Conservation (phyloP, 2,888 invertebrate species). For the Pheosia gnoma region DNA sequence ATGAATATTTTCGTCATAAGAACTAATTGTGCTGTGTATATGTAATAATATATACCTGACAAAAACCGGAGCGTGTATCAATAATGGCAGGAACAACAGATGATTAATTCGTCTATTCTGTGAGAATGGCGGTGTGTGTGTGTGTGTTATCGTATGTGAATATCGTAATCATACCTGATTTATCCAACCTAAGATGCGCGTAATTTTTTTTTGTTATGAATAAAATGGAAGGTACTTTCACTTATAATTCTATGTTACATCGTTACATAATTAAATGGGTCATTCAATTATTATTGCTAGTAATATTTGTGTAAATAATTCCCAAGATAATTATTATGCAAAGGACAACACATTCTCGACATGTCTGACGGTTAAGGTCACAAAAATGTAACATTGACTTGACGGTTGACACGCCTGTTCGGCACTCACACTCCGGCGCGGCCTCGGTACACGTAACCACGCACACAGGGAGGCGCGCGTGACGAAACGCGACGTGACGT, state of each 20-base stretch:
- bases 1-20: constrained; percentile 15
- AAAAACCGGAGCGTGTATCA: background rate
- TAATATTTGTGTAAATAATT: constrained; percentile 14
- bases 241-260: too few species aligned
- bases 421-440: constrained; percentile 44
- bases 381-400: constrained; percentile 81
- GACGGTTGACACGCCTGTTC: constrained; percentile 57
- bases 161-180: too few species aligned
- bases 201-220: too few species aligned
- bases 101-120: background rate
- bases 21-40: constrained; percentile 11
- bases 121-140: background rate
- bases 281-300: background rate
- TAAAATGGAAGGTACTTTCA: too few species aligned
- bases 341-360: constrained; percentile 58
- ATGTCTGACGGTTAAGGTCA: constrained; percentile 81
- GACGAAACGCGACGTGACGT: constrained; percentile 74
- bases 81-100: background rate
- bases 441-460: constrained; percentile 41
- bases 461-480: constrained; percentile 50
- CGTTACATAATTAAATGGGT: background rate
- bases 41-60: background rate
- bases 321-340: constrained; percentile 52
- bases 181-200: too few species aligned
- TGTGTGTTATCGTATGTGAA: background rate